Evolutionary conservation across 2,888 invertebrate genomes (phyloP), one percentile per base, ranked within the genome.

Genomic region (Drosophila pegasa): DNA sequence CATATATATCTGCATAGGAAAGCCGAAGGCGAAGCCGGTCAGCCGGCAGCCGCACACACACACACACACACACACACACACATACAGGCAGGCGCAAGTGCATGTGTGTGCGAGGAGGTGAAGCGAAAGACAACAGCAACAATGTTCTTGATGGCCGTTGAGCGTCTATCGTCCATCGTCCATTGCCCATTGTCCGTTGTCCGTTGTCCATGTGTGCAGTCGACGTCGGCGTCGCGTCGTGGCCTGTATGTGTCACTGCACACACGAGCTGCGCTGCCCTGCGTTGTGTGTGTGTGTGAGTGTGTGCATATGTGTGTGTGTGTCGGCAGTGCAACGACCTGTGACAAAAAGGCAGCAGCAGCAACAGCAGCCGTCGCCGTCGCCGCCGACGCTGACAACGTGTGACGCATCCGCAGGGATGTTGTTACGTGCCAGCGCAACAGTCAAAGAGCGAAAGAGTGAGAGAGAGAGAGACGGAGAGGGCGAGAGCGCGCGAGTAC

Each of bases 201-300:
- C 67, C 75, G 65, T 54, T 40, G 54, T 31, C 54, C 54, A n/a
- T 54, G 40, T 54, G 40, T 41, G 55, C 41, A 33, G 43, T 8
- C 68, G 63, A 43, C 48, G 52, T 58, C 50, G 31, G 12, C 52
- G 60, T 47, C 58, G 63, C 43, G 38, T 62, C 59, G 59, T 79
- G 80, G 86, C 86, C 83, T 88, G 83, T 88, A 85, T 83, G 86
- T 82, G 82, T 82, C 88, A 82, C 71, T 81, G 81, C 80, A 80
- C 77, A 86, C 82, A 80, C 68, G 70, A 59, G 27, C 60, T 64
- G 71, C 50, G 58, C 71, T 66, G 56, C 52, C 55, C 58, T 65
- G 50, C 55, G 47, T 50, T 58, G 12, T 25, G 50, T 29, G 58
- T 65, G 40, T 66, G 9, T 43, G 38, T 29, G 27, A 27, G 16